Evolutionary conservation across 2,888 invertebrate genomes (phyloP), one percentile per base, ranked within the genome.

Genomic region (Melanophora roralis): DNA sequence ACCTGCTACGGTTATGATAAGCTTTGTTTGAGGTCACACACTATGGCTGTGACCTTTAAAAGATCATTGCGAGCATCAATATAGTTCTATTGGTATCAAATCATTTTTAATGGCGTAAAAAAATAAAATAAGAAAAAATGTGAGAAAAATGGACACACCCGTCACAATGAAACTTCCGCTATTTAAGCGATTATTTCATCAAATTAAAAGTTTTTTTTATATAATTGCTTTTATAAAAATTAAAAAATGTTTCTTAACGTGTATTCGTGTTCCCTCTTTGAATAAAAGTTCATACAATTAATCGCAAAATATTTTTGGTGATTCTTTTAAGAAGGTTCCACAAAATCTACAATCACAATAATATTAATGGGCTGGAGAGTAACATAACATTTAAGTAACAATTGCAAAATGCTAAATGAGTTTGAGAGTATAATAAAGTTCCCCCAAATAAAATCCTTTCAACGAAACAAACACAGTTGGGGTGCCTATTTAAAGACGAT

Each of bases 301-400:
- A 49, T 49, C 27, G 23, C 38, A 9, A n/a, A 27, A 3, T 6
- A 27, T 27, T 27, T 27, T 27, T 27, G 27, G 27, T 27, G 27
- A 36, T 47, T 57, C n/a, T 57, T 34, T 45, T 27, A 45, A 43
- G 55, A 43, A 45, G n/a, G 36, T 11, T 49, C 4, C 0, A 51
- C 32, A 40, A 55, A 45, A 68, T 34, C 21, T 53, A 34, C 38
- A 78, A 67, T 72, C 32, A 62, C 72, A 67, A 72, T 19, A 72
- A 72, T 67, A 78, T 72, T 72, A 59, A 72, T 72, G 65, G 53
- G 45, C 62, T 62, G 72, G 49, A 32, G 38, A 43, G 60, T 38
- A 62, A 67, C 78, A 65, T 79, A 65, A 79, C 74, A 55, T 74
- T 64, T 36, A 69, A 74, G 62, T 65, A 69, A 51, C 62, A 55